Base-by-base conservation (phyloP, 2,888 invertebrate genomes). In the Drosophila siamana region DNA sequence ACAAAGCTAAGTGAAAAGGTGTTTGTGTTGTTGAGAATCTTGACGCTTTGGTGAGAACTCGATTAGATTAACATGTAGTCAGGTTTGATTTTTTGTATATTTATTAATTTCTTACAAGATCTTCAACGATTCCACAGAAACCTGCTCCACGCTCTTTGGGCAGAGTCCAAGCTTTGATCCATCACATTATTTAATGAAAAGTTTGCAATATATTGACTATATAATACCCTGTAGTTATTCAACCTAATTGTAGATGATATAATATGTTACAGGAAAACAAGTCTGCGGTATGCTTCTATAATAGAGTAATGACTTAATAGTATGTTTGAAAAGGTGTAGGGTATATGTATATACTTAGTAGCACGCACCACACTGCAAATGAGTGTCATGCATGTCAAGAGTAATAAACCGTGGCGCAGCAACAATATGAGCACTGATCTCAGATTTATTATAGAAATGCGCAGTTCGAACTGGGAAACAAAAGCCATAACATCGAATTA, bases 341-440 rank as follows among this genome's bases (percentile, higher is more conserved):
- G 24, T 40, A 57, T 26, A 16, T 13, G 13, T 30, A 36, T 30
- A 46, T 46, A 40, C 26, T 40, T 59, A 19, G 13, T 44, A 54
- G 24, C 69, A 69, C 69, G 62, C 56, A 73, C 26, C 26, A 22
- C 61, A 43, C 28, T 56, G 15, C 26, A 66, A 64, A 65, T 50
- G 59, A 67, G 64, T 69, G 65, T 66, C 67, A 66, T 64, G 72
- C 69, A 62, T 82, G 85, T 64, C 72, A 66, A 51, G 47, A 26
- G 69, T 51, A 74, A 79, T 77, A 81, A 81, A 70, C 61, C 47
- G 26, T 59, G 33, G 57, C 38, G 16, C 43, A 41, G 57, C 36
- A 15, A 46, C 22, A 28, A 62, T 55, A 43, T 40, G 40, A 11
- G 48, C 48, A 36, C 22, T 50, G 30, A 43, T 60, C 51, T 41